Percentiles rank a stretch among this genome's conserved stretches.
Evolutionary conservation across 2,113 vertebrate species (phyloP).

Genomic region (Chloebia gouldiae): DNA sequence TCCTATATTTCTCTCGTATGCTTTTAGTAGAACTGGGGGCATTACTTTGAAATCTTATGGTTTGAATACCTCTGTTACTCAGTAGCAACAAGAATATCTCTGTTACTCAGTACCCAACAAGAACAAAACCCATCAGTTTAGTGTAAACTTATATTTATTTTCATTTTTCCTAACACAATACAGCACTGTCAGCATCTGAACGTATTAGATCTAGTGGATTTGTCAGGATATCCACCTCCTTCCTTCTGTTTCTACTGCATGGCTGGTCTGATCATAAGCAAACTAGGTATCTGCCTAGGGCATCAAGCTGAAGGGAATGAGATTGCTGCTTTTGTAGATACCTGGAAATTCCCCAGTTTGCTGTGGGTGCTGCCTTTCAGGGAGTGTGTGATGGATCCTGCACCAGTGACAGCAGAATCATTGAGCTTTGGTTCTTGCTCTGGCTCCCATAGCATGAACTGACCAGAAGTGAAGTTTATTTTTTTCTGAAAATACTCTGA

Average conservation of each 20-base stretch:
- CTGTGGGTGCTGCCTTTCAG: background rate
- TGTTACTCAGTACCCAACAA: background rate
- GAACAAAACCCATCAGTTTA: background rate
- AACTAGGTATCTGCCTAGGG: background rate
- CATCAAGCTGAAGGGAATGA: background rate
- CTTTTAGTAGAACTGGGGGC: background rate
- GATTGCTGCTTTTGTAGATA: background rate
- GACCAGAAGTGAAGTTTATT: background rate
- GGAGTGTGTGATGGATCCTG: fast-evolving
- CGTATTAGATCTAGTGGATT: background rate
- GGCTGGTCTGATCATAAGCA: background rate
- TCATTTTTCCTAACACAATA: background rate
- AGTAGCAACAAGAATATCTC: background rate
- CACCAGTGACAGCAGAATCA: background rate
- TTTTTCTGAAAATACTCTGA: background rate
- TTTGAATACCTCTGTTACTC: background rate
- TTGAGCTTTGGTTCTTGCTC: background rate
- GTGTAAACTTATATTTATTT: background rate
- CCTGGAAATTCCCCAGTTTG: background rate
- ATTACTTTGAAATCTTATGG: background rate
- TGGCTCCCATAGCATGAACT: background rate
- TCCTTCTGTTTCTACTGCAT: background rate
- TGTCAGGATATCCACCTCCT: background rate
- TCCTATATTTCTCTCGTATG: background rate
- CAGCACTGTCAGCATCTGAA: background rate